Evolutionary conservation across 2,113 vertebrate genomes (phyloP), one percentile per base, ranked within the genome.

Genomic region (Trichechus manatus): DNA sequence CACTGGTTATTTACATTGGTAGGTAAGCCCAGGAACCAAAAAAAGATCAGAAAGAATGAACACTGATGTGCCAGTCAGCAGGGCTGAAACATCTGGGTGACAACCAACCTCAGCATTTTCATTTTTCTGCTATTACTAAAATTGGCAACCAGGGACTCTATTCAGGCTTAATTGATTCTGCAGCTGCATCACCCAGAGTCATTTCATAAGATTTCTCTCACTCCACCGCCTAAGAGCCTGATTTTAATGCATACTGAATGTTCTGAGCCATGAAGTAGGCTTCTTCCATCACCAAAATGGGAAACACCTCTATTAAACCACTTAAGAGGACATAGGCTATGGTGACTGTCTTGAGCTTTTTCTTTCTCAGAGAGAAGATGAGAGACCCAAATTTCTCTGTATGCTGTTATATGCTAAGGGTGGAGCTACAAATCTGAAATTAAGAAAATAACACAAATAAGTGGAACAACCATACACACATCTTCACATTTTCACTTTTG

Each of bases 101-200:
- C 79, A 42, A 96, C 93, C 29, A 50, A 84, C 87, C 70, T 97
- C 95, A 94, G 97, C 97, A 87, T 81, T 96, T 97, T 89, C 59
- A 91, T 93, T 97, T 96, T 97, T 95, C 87, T 84, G 13, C 64
- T 78, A n/a, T 89, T 96, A 89, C 96, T 98, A 96, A 97, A 97
- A 87, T 92, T 97, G 95, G 93, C 97, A 95, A 87, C 94, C 66
- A 59, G 81, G 92, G 86, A 89, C 80, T 96, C 75, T 96, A 56
- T 93, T 94, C 95, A 96, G 61, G 44, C 94, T 94, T 96, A 95
- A 97, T 47, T 97, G 96, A 97, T 93, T 95, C 92, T 96, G 96
- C 96, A 97, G 96, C 97, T 97, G 97, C 92, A 94, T 89, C 89
- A 87, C 44, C 77, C 89, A 85, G 93, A 97, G 91, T 92, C 64